Evolutionary conservation across 2,113 vertebrate genomes (phyloP), one percentile per base, ranked within the genome.

Genomic region (Nycticorax nycticorax): DNA sequence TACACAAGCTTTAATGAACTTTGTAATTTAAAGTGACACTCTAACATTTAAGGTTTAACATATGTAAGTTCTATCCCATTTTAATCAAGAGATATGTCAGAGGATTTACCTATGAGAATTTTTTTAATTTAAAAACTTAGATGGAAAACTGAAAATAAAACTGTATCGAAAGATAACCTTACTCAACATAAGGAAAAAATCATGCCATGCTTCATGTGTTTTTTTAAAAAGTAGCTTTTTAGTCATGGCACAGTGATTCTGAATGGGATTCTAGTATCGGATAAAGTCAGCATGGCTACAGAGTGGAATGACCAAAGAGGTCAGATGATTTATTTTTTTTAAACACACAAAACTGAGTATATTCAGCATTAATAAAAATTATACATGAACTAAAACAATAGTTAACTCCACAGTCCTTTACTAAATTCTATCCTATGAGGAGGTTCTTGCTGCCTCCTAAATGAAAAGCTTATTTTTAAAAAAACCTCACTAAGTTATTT

Each of bases 31-130:
- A 91, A 79, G 30, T n/a, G 85, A 83, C 50, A 88, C 81, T 83
- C 82, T 91, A 60, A 41, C 39, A 41, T 91, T 96, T 86, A 96
- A 97, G 52, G 80, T 92, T 91, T 94, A 89, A 93, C 35, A 21
- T 80, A 96, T 56, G 55, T 91, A 96, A 94, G 93, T 89, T 96
- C 66, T 89, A 52, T 83, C 74, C 71, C 28, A 37, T 95, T 94
- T 95, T 92, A 97, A 97, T 90, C 68, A 85, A 94, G 45, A 16
- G 17, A 60, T 72, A 78, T 59, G 37, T 75, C 88, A 93, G 20
- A 62, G 52, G 41, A 96, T 82, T 93, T 94, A 82, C 47, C 86
- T 82, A 55, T 32, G 7, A 21, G 30, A 39, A 63, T 35, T 33
- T 8, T 45, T 32, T 76, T 43, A 14, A 53, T 73, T 59, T 35